A percentile compares a stretch with the other conserved stretches of the same genome.
Evolutionary conservation across 2,888 invertebrate genomes (phyloP).

Genomic region (Cantharis flavilabris): DNA sequence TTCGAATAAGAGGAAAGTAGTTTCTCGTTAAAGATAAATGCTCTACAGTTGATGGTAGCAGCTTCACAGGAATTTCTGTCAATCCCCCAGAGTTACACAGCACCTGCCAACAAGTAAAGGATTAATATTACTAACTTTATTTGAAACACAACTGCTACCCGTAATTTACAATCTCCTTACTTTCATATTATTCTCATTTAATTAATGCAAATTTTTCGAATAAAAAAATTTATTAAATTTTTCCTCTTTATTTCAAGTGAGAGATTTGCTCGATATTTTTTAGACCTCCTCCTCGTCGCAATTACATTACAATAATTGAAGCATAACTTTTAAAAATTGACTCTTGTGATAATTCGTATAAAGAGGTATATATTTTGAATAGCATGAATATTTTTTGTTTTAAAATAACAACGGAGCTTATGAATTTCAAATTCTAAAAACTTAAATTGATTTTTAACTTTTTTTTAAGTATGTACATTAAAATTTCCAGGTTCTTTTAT

Average conservation of each 20-base stretch:
- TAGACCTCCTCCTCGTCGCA: not conserved
- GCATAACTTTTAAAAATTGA: not conserved
- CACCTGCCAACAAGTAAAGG: slow-evolving; percentile 64
- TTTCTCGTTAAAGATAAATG: slow-evolving; percentile 87
- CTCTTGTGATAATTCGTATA: not conserved
- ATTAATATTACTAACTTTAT: slow-evolving; percentile 21
- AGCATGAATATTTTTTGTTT: not conserved
- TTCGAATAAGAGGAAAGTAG: slow-evolving; percentile 78
- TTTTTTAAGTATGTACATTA: not conserved
- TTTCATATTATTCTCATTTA: not conserved
- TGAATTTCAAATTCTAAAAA: not conserved
- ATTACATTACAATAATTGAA: not conserved
- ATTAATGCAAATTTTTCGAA: not conserved
- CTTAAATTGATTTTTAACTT: not conserved
- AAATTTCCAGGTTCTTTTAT: not conserved
- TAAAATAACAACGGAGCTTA: not conserved
- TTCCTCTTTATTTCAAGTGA: not conserved
- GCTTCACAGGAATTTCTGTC: slow-evolving; percentile 75
- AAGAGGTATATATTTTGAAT: not conserved
- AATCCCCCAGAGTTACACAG: slow-evolving; percentile 86
- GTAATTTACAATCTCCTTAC: not conserved
- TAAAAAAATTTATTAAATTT: not conserved
- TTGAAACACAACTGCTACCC: slow-evolving; percentile 1
- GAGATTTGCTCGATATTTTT: not conserved
- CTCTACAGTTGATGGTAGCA: slow-evolving; percentile 77